Base-by-base conservation (phyloP, 2,797 vertebrate species). In the Cygnus olor region DNA sequence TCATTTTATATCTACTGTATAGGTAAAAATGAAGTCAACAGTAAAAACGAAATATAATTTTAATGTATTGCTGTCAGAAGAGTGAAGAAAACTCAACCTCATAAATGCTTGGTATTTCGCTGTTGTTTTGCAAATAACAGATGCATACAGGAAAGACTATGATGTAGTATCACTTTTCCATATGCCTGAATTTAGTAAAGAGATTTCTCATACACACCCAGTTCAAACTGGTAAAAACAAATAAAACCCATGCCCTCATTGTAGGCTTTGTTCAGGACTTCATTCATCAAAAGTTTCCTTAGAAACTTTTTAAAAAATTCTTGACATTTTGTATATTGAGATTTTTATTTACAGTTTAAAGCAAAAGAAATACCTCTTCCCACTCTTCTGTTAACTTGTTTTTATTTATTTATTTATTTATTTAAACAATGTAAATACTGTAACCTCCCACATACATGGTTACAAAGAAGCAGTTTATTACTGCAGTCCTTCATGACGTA, bases 381-480 rank as follows among this genome's bases (percentile, higher is more conserved):
- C 40, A 15, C 25, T 32, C 28, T 24, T 30, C 53, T 10, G 8
- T 9, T 49, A 24, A 27, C 20, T 14, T 25, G 16, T 45, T 57
- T 42, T 69, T 11, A 5, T 24, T 49, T 49, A 12, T 13, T 49
- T 24, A 4, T 49, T 8, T 24, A 4, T 49, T 8, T 49, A 4
- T 28, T 14, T 24, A 2, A 27, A 38, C n/a, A 7, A 2, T 20
- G 21, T 6, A 30, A 24, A 34, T 60, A 6, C 57, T 36, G 9
- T 36, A 24, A 24, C n/a, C 34, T 13, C 19, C 14, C 0, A 0
- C 1, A 15, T 6, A 6, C 0, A 2, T 34, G 30, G 15, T 9
- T 14, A 4, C 13, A 20, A 28, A 17, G 68, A 56, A 76, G 63
- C 4, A 3, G 38, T 28, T 64, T 28, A 8, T 58, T 20, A 3